phyloP scores from a whole-genome alignment of 2,888 invertebrate species.

The Chymomyza caudatula region DNA sequence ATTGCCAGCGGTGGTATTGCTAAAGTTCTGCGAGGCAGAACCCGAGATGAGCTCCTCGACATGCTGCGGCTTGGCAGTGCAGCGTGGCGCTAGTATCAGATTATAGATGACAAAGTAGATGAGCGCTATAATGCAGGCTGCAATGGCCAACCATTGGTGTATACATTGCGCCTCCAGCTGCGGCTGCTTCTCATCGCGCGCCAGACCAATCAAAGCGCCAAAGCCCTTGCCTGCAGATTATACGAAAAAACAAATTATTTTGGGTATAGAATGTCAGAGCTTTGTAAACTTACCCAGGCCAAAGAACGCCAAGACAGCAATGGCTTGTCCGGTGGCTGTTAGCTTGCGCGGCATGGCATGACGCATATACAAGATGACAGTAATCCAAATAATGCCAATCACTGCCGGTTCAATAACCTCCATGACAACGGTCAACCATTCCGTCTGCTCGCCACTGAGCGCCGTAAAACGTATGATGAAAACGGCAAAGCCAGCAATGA shows the following conservation, averaged over 20 bases:
- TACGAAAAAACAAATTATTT: background rate
- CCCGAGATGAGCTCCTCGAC: slow-evolving; percentile 78
- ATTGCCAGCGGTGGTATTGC: slow-evolving; percentile 45
- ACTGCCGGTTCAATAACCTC: slow-evolving; percentile 88
- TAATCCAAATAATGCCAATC: slow-evolving; percentile 88
- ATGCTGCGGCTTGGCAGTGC: slow-evolving; percentile 83
- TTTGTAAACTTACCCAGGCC: slow-evolving; percentile 81
- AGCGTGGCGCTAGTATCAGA: slow-evolving; percentile 85
- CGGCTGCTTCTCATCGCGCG: slow-evolving; percentile 76
- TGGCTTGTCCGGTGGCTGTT: slow-evolving; percentile 87
- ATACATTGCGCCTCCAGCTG: slow-evolving; percentile 78
- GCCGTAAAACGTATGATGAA: slow-evolving; percentile 88
- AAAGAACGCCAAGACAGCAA: slow-evolving; percentile 89
- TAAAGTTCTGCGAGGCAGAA: slow-evolving; percentile 79
- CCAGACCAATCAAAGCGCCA: slow-evolving; percentile 83
- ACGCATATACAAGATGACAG: slow-evolving; percentile 88
- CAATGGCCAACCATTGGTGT: slow-evolving; percentile 82
- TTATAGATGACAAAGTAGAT: slow-evolving; percentile 87
- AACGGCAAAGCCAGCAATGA: slow-evolving; percentile 89
- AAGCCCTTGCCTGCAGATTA: slow-evolving; percentile 82
- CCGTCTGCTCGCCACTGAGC: slow-evolving; percentile 80
- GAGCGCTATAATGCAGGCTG: slow-evolving; percentile 83
- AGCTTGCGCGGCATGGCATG: slow-evolving; percentile 88
- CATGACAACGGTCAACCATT: slow-evolving; percentile 83
- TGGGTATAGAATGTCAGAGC: background rate